Conservation (phyloP, 2,888 invertebrate species). For the Drosophila infuscata region DNA sequence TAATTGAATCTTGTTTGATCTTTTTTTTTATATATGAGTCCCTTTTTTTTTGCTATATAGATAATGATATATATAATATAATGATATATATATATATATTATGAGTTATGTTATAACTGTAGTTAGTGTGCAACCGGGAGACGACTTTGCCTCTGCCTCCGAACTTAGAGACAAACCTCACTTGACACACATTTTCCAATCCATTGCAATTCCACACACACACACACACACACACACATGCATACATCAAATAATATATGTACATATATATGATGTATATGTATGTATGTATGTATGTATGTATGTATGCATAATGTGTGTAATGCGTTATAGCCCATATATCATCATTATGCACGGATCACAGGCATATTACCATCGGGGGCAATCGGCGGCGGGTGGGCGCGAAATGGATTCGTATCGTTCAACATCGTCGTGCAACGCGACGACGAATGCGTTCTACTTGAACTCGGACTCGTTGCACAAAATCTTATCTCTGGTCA, state of each 20-base stretch:
- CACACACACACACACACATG: too few species aligned
- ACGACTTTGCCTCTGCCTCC: not conserved
- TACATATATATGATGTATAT: not conserved
- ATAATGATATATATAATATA: too few species aligned
- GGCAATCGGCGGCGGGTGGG: slow-evolving; percentile 23
- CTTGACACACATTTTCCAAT: slow-evolving; percentile 34
- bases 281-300: too few species aligned
- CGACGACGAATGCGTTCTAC: slow-evolving; percentile 50
- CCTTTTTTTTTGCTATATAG: too few species aligned
- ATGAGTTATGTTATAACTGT: not conserved
- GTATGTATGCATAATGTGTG: not conserved
- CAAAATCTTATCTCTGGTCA: slow-evolving; percentile 72
- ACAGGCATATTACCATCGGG: slow-evolving; percentile 10
- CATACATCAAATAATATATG: not conserved
- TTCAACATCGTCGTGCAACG: slow-evolving; percentile 23
- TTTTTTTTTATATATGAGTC: too few species aligned
- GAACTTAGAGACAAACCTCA: slow-evolving; percentile 13
- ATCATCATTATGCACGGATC: slow-evolving; percentile 32
- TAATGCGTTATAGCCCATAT: slow-evolving; percentile 21
- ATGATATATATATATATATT: too few species aligned
- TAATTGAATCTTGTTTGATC: too few species aligned
- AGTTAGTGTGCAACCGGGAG: too few species aligned
- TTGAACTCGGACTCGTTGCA: slow-evolving; percentile 74
- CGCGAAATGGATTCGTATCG: slow-evolving; percentile 31
- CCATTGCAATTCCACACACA: slow-evolving; percentile 6